A percentile compares a stretch with the other conserved stretches of the same genome.
Evolutionary conservation across 35 echinoderm and acorn worm genomes (phyloP).

Genomic region (Eucidaris tribuloides): DNA sequence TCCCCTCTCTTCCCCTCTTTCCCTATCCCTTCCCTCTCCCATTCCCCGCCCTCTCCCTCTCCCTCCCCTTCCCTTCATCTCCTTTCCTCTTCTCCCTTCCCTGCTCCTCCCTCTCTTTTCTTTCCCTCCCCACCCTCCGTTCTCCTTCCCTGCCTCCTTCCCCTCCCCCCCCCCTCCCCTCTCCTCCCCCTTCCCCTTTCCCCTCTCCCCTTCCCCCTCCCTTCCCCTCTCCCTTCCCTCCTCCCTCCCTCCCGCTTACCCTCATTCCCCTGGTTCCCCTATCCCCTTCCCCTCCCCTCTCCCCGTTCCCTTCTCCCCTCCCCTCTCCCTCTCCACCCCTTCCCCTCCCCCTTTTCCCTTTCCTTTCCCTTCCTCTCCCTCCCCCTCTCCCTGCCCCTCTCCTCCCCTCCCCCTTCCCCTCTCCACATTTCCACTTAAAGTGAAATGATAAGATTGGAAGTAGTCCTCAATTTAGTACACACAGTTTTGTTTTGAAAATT

Average conservation of each 20-base stretch:
- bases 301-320: neutral
- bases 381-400: neutral
- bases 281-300: no score
- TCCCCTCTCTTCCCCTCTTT: no score
- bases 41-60: neutral
- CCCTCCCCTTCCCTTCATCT: neutral
- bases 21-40: neutral
- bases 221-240: no score
- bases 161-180: neutral
- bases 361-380: neutral
- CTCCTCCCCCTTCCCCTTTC: neutral
- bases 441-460: neutral
- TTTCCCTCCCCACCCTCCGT: no score
- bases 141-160: neutral
- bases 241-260: no score
- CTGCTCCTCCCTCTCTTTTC: neutral
- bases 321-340: neutral
- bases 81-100: neutral
- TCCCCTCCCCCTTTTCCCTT: neutral
- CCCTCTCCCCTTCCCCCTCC: no score
- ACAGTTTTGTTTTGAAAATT: no score
- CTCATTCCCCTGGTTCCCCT: no score
- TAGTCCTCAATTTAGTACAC: neutral
- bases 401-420: no score
- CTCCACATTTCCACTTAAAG: neutral